A percentile compares a stretch with the other conserved stretches of the same genome.
These are phyloP conservation scores for Parus major DNA, from an alignment of 2,113 vertebrate genomes.

Conservation along the genomic window DNA sequence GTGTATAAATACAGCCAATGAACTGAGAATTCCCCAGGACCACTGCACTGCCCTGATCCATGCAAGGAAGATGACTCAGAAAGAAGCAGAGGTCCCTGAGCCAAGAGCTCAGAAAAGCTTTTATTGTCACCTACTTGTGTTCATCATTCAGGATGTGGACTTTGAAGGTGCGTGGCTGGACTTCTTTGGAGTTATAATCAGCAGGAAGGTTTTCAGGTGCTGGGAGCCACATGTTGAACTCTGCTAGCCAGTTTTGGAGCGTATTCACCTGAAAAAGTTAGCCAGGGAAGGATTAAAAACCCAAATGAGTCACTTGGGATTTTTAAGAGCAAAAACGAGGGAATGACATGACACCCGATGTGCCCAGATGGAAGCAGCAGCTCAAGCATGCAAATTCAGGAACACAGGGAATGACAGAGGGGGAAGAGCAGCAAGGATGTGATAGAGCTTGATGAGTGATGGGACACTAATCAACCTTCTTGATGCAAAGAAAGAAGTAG, in stretches of 20 bases:
- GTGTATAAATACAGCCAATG: background rate
- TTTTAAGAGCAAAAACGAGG: background rate
- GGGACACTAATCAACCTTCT: background rate
- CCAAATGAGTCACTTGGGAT: background rate
- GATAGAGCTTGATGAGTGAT: background rate
- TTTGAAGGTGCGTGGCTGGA: slow-evolving; percentile 86
- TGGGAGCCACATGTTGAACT: slow-evolving; percentile 97
- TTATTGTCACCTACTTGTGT: slow-evolving; percentile 87
- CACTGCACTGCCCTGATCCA: background rate
- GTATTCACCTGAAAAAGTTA: slow-evolving; percentile 89
- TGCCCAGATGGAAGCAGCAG: background rate
- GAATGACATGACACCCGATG: background rate
- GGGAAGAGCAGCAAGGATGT: background rate
- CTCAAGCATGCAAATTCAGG: background rate
- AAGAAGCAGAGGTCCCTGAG: background rate
- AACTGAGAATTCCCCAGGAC: background rate
- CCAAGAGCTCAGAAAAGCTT: background rate
- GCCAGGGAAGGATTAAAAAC: background rate
- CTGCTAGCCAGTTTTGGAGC: slow-evolving; percentile 96
- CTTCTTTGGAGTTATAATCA: slow-evolving; percentile 82
- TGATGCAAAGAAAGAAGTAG: background rate
- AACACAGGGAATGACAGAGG: background rate
- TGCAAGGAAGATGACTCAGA: background rate
- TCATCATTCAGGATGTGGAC: slow-evolving; percentile 96
- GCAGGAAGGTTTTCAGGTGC: slow-evolving; percentile 84